Conservation (phyloP, 1,140 invertebrate species). For the Drosophila funebris region DNA sequence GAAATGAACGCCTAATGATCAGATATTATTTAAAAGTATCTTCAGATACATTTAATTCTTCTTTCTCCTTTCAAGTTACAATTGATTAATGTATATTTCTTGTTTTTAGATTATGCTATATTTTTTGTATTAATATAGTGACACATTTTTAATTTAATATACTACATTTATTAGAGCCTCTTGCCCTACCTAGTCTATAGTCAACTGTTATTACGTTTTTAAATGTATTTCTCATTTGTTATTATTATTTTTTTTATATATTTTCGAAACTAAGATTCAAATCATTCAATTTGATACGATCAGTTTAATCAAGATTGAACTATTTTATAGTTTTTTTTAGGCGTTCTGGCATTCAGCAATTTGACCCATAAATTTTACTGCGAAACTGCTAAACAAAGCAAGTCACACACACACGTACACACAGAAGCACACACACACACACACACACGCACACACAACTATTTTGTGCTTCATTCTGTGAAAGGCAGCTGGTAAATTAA, state of each 20-base stretch:
- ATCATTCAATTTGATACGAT: not conserved
- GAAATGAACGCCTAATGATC: no score
- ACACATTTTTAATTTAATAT: no score
- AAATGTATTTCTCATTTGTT: no score
- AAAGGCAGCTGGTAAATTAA: slow-evolving; percentile 15
- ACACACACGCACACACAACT: not conserved
- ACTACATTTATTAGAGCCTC: no score
- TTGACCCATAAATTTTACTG: slow-evolving; percentile 45
- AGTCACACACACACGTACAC: not conserved
- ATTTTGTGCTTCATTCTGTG: not conserved
- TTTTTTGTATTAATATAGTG: no score
- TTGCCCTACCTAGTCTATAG: no score
- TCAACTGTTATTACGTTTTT: no score
- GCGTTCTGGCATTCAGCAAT: not conserved
- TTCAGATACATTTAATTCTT: no score
- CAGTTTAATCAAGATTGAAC: not conserved
- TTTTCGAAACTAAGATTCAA: not conserved
- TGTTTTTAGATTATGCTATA: no score
- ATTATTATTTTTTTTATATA: not conserved
- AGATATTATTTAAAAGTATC: no score
- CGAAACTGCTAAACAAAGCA: slow-evolving; percentile 19
- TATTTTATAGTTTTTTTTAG: not conserved
- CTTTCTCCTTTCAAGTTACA: no score
- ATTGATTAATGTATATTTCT: no score
- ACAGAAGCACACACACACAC: not conserved